Evolutionary conservation across 1,140 invertebrate species (phyloP).

Genomic region (Leptestheria dahalacensis): DNA sequence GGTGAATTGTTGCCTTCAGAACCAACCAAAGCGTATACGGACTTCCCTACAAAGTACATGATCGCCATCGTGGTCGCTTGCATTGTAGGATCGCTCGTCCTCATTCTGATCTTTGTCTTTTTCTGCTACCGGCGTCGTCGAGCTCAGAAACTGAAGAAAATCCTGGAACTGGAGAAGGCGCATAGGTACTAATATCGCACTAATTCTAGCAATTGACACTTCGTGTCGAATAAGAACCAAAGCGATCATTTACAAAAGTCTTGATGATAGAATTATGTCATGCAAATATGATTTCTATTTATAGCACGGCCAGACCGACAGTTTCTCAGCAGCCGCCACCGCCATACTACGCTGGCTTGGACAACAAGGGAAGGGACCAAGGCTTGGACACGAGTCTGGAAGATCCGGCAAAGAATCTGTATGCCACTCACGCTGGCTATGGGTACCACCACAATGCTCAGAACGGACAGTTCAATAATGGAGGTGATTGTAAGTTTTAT

Average conservation of each 20-base stretch:
- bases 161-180: slow-evolving; percentile 72
- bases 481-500: slow-evolving; percentile 14
- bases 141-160: slow-evolving; percentile 63
- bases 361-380: slow-evolving; percentile 71
- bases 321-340: slow-evolving; percentile 66
- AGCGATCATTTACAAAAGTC: too few relatives aligned
- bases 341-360: slow-evolving; percentile 62
- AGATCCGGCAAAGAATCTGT: slow-evolving; percentile 63
- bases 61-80: slow-evolving; percentile 66
- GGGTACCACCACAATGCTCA: slow-evolving; percentile 46
- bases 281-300: too few relatives aligned
- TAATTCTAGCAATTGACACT: too few relatives aligned
- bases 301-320: slow-evolving; percentile 45
- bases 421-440: slow-evolving; percentile 57
- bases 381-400: slow-evolving; percentile 63
- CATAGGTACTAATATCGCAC: slow-evolving; percentile 15
- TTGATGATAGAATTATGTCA: too few relatives aligned
- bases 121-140: slow-evolving; percentile 62
- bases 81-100: slow-evolving; percentile 59
- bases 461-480: slow-evolving; percentile 11
- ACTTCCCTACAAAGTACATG: slow-evolving; percentile 52
- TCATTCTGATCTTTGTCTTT: slow-evolving; percentile 60
- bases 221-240: too few relatives aligned
- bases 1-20: not conserved
- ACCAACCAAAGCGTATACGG: not conserved